Evolutionary conservation across 2,113 vertebrate genomes (phyloP).

Genomic region (Bufo bufo): DNA sequence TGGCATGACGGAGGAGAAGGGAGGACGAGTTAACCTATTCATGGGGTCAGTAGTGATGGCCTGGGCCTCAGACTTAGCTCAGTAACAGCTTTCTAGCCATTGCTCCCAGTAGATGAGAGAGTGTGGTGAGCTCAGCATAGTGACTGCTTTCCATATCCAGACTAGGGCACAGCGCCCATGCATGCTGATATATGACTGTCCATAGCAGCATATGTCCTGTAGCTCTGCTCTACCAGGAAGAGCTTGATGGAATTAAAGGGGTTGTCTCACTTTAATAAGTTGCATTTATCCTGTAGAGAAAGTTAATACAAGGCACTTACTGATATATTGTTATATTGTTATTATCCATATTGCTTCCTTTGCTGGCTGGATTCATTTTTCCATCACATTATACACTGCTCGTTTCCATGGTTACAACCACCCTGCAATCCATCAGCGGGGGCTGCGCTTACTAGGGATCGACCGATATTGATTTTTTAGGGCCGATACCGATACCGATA

Average conservation of each 20-base stretch:
- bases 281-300: no score
- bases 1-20: not conserved
- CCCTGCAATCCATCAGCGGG: no score
- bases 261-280: no score
- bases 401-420: no score
- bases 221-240: not conserved
- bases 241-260: not conserved
- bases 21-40: not conserved
- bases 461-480: no score
- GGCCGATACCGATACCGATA: no score
- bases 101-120: not conserved
- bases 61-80: not conserved
- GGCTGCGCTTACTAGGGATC: no score
- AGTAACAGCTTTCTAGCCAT: not conserved
- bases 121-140: not conserved
- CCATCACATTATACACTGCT: no score
- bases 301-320: no score
- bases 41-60: not conserved
- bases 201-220: not conserved
- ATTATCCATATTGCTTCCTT: no score
- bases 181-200: not conserved
- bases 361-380: no score
- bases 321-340: no score
- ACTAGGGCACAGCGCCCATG: not conserved
- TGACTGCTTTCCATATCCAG: not conserved